Conservation (phyloP, 2,888 invertebrate genomes). For the Caenorhabditis sp. region DNA sequence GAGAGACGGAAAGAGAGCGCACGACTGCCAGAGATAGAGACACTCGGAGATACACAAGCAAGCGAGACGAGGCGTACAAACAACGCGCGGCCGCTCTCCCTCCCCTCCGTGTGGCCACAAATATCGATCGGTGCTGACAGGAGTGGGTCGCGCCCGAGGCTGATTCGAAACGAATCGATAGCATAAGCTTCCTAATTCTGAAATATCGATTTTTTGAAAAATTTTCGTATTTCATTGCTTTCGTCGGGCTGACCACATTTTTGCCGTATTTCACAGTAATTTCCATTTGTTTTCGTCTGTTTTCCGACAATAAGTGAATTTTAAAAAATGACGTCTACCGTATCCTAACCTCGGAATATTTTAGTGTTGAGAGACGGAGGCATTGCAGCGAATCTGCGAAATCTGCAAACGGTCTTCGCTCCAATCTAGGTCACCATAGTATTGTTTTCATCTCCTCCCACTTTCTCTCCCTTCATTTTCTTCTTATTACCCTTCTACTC, state of each 20-base stretch:
- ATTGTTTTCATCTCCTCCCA: too few species aligned
- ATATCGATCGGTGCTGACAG: slow-evolving; percentile 31
- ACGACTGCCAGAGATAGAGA: background rate
- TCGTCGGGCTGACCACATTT: too few species aligned
- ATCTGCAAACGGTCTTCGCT: too few species aligned
- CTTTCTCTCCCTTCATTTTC: background rate
- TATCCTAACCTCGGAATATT: too few species aligned
- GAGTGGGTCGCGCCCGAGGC: background rate
- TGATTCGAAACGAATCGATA: slow-evolving; percentile 19
- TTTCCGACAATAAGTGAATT: too few species aligned
- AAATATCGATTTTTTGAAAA: slow-evolving; percentile 40
- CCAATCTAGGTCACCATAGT: background rate
- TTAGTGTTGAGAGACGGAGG: too few species aligned
- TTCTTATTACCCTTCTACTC: background rate
- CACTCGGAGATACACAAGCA: background rate
- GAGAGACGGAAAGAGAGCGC: slow-evolving; percentile 11
- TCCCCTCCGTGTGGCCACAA: slow-evolving; percentile 19
- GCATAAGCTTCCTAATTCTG: background rate
- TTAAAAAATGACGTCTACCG: too few species aligned
- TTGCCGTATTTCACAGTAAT: too few species aligned
- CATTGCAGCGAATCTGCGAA: too few species aligned
- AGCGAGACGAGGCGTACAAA: slow-evolving; percentile 35
- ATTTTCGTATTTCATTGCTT: background rate
- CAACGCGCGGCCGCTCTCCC: slow-evolving; percentile 46
- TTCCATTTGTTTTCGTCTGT: too few species aligned